phyloP scores from a whole-genome alignment of 2,888 invertebrate genomes.

The Mellilla xanthometata region DNA sequence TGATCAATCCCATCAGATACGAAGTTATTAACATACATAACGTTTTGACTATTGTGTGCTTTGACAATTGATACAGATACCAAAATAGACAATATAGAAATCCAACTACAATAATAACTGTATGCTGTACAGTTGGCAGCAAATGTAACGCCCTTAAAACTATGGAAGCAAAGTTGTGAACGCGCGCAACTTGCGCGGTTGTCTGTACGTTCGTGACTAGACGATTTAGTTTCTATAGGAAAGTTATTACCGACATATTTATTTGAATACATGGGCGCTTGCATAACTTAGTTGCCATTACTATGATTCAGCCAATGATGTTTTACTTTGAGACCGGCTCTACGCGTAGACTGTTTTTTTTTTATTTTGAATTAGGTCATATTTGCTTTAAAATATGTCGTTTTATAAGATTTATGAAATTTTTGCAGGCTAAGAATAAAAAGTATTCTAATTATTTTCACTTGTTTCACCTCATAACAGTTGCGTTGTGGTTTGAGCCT shows the following conservation, averaged over 20 bases:
- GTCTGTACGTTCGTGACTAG: constrained; percentile 64
- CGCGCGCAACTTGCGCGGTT: constrained; percentile 31
- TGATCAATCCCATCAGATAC: constrained; percentile 20
- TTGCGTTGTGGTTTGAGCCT: too few relatives aligned
- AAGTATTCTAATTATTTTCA: too few relatives aligned
- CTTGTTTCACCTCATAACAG: too few relatives aligned
- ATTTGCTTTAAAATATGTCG: too few relatives aligned
- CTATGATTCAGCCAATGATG: not conserved
- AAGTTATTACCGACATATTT: constrained; percentile 75
- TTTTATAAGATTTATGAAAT: too few relatives aligned
- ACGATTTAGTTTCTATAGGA: constrained; percentile 75
- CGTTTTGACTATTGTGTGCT: constrained; percentile 30
- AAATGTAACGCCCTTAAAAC: not conserved
- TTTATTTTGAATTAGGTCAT: too few relatives aligned
- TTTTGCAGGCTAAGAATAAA: too few relatives aligned
- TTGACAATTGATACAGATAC: constrained; percentile 44
- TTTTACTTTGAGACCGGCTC: constrained; percentile 31
- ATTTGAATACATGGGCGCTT: constrained; percentile 77
- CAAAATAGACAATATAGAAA: constrained; percentile 34
- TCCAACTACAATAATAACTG: too few relatives aligned
- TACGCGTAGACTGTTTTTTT: constrained; percentile 4
- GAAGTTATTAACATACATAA: constrained; percentile 27
- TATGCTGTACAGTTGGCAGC: constrained; percentile 27
- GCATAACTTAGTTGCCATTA: constrained; percentile 63
- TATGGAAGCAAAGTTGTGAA: constrained; percentile 13